phyloP scores from a whole-genome alignment of 1,140 invertebrate genomes.

The Papilio dardanus region DNA sequence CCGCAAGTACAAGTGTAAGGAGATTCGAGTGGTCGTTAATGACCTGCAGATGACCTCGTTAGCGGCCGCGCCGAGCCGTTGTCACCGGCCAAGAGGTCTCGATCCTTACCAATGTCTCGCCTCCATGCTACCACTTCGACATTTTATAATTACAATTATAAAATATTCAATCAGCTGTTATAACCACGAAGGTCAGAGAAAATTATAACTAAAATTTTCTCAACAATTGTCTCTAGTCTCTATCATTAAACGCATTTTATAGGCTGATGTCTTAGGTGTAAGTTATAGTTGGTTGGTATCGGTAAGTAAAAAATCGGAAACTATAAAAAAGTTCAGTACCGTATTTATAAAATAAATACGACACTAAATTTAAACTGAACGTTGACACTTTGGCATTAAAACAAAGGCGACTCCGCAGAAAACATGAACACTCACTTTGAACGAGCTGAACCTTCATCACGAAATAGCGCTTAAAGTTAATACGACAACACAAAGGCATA shows the following conservation, averaged over 20 bases:
- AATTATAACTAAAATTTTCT: too few relatives aligned
- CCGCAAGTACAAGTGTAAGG: slow-evolving; percentile 30
- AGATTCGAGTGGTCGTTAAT: slow-evolving; percentile 64
- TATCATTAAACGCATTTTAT: not conserved
- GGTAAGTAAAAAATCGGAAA: not conserved
- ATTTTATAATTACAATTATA: slow-evolving; percentile 33
- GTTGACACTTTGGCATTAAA: not conserved
- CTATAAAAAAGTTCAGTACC: not conserved
- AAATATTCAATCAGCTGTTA: not conserved
- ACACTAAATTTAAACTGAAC: not conserved
- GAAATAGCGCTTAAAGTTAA: slow-evolving; percentile 60
- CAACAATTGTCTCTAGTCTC: too few relatives aligned
- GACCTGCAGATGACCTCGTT: slow-evolving; percentile 67
- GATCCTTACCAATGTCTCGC: slow-evolving; percentile 50
- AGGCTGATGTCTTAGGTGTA: not conserved
- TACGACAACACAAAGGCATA: slow-evolving; percentile 61
- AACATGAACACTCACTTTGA: slow-evolving; percentile 45
- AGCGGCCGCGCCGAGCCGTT: slow-evolving; percentile 51
- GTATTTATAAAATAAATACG: not conserved
- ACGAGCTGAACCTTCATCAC: slow-evolving; percentile 45
- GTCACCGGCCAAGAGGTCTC: slow-evolving; percentile 61
- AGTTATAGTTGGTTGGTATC: too few relatives aligned
- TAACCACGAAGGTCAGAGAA: not conserved
- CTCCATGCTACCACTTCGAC: slow-evolving; percentile 10
- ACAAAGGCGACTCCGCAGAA: not conserved